Evolutionary conservation across 2,113 vertebrate genomes (phyloP).

Genomic region (Alectura lathami): DNA sequence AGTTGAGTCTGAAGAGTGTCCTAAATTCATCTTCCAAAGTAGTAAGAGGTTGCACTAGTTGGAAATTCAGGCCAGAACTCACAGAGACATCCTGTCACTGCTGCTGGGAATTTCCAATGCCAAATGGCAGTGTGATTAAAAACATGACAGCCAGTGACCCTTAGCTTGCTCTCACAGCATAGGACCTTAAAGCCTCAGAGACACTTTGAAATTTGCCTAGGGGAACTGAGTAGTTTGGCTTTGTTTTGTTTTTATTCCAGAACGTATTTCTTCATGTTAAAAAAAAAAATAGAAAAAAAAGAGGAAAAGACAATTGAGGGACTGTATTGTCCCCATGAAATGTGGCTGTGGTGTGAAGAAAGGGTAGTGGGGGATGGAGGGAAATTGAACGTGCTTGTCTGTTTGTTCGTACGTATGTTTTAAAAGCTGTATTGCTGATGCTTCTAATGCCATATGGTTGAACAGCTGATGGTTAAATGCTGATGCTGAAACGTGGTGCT

Average conservation of each 20-base stretch:
- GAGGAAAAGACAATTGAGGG: not conserved
- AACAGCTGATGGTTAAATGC: constrained; percentile 74
- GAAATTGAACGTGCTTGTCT: not conserved
- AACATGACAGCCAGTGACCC: constrained; percentile 24
- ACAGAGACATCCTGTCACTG: not conserved
- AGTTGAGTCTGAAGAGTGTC: not conserved
- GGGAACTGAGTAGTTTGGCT: not conserved
- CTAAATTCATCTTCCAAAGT: not conserved
- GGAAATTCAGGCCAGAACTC: not conserved
- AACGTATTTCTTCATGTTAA: not conserved
- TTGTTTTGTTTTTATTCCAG: not conserved
- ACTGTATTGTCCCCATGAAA: not conserved
- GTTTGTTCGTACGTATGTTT: not conserved
- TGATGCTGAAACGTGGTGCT: constrained; percentile 67
- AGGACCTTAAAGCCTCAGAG: constrained; percentile 32
- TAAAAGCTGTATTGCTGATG: constrained; percentile 33
- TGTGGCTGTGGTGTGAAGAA: not conserved
- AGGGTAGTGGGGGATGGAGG: not conserved
- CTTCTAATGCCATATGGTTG: constrained; percentile 66
- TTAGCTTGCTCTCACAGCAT: not conserved
- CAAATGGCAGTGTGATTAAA: not conserved
- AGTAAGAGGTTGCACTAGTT: not conserved
- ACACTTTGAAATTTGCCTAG: not conserved
- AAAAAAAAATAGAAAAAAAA: too few relatives aligned
- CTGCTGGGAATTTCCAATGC: not conserved